These are phyloP conservation scores for Euphonia xanthogaster DNA, from an alignment of 2,797 vertebrate genomes.

Conservation along the genomic window DNA sequence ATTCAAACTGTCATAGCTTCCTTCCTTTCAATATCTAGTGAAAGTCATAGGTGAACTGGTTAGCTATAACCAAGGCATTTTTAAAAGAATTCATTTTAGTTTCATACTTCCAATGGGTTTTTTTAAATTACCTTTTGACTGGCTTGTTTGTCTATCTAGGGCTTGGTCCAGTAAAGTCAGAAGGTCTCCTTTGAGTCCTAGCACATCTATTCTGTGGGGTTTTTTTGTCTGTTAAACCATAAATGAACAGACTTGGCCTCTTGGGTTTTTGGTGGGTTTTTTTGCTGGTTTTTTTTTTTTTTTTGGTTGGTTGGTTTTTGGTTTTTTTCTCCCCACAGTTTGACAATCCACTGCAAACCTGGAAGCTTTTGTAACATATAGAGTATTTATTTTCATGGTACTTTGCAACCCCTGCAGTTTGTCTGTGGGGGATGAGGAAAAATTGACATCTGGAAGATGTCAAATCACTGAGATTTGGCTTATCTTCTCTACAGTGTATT, in stretches of 20 bases:
- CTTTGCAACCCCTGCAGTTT: not conserved
- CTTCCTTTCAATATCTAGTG: not conserved
- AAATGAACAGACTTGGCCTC: not conserved
- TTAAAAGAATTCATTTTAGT: not conserved
- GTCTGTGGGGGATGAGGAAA: not conserved
- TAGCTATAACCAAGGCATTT: not conserved
- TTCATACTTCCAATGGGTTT: not conserved
- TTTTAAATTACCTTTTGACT: not conserved
- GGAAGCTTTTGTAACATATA: not conserved
- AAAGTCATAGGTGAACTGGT: not conserved
- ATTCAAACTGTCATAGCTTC: not conserved
- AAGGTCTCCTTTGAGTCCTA: not conserved
- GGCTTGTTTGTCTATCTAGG: not conserved
- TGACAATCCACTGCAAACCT: not conserved
- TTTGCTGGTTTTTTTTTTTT: no score
- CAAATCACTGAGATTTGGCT: not conserved
- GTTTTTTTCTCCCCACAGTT: not conserved
- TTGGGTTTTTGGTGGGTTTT: not conserved
- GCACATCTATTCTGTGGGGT: not conserved
- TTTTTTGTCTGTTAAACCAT: not conserved
- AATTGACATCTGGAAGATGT: not conserved
- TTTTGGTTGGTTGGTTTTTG: no score
- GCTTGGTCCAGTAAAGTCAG: not conserved
- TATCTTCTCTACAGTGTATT: not conserved
- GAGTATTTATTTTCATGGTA: not conserved